phyloP scores from a whole-genome alignment of 2,888 invertebrate genomes.

The Papilio demoleus region DNA sequence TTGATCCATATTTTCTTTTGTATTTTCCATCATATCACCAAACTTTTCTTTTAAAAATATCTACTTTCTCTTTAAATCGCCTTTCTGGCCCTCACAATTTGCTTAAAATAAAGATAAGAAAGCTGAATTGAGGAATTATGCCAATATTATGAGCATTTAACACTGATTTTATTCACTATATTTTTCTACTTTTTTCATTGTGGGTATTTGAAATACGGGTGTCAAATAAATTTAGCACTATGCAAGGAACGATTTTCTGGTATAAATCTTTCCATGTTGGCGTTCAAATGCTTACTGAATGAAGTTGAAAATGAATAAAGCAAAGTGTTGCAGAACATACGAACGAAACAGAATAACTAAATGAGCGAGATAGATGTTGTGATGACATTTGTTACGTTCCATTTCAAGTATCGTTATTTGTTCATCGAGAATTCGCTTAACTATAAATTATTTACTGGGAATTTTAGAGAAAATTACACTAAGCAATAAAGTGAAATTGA shows the following conservation, averaged over 20 bases:
- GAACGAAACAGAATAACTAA: slow-evolving; percentile 5
- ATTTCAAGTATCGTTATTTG: slow-evolving; percentile 42
- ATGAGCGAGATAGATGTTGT: slow-evolving; percentile 6
- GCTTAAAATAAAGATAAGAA: slow-evolving; percentile 47
- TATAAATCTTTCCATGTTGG: slow-evolving; percentile 57
- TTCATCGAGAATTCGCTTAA: not conserved
- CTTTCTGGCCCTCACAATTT: slow-evolving; percentile 35
- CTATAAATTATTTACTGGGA: not conserved
- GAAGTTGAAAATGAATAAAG: slow-evolving; percentile 46
- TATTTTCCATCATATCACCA: slow-evolving; percentile 40
- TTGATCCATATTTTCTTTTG: slow-evolving; percentile 33
- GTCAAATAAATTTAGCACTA: slow-evolving; percentile 59
- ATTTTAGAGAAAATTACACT: too few relatives aligned
- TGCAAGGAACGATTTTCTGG: slow-evolving; percentile 46
- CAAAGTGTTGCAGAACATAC: slow-evolving; percentile 39
- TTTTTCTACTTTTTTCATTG: slow-evolving; percentile 71
- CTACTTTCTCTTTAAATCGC: slow-evolving; percentile 40
- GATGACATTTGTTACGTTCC: slow-evolving; percentile 49
- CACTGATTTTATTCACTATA: slow-evolving; percentile 58
- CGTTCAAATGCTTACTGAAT: slow-evolving; percentile 46
- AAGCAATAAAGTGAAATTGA: too few relatives aligned
- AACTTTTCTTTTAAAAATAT: slow-evolving; percentile 15
- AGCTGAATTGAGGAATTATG: slow-evolving; percentile 58
- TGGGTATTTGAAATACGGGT: slow-evolving; percentile 60
- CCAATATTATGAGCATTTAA: slow-evolving; percentile 53